Evolutionary conservation across 2,888 invertebrate species (phyloP), one percentile per base, ranked within the genome.

Genomic region (Archaeoteleia sp.): DNA sequence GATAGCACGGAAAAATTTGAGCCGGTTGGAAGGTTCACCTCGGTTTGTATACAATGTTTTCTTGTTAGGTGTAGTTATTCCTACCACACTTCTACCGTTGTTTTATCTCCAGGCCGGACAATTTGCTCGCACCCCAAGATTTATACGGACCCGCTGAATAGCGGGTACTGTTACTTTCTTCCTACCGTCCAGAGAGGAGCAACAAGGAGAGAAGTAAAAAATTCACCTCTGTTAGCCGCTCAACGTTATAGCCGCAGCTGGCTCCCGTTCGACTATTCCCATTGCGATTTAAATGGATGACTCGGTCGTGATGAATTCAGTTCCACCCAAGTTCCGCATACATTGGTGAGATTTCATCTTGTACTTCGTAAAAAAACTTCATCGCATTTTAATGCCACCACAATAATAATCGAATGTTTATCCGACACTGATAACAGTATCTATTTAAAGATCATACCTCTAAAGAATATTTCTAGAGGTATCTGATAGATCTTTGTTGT

Each of bases 81-180:
- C 42, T 23, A 14, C 54, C 17, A 13, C 29, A 13, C 37, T 32
- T 66, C 70, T 66, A 60, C 69, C 76, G 74, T 77, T 73, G 71
- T 75, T 79, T 76, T 74, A 79, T 75, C 78, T 75, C 71, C 72
- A 51, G 70, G 49, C 72, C 68, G 71, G 76, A 77, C 80, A 79
- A 82, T 82, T 82, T 82, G 79, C 82, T 82, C 76, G 76, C 75
- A 74, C 77, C 76, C 68, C 67, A 67, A 80, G 81, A 81, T 81
- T 82, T 82, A 82, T 80, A 77, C 74, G 73, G 70, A 60, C 63
- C 58, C 72, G 66, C 66, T 68, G 72, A 74, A 77, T 74, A 72
- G 75, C 70, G 69, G 69, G 75, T 80, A 81, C 81, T 81, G 79
- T 80, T 81, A 81, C 79, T 77, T 77, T 75, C 74, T 63, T 71